A percentile compares a stretch with the other conserved stretches of the same genome.
Evolutionary conservation across 1,140 invertebrate species (phyloP).

Genomic region (Agrypnia vestita): DNA sequence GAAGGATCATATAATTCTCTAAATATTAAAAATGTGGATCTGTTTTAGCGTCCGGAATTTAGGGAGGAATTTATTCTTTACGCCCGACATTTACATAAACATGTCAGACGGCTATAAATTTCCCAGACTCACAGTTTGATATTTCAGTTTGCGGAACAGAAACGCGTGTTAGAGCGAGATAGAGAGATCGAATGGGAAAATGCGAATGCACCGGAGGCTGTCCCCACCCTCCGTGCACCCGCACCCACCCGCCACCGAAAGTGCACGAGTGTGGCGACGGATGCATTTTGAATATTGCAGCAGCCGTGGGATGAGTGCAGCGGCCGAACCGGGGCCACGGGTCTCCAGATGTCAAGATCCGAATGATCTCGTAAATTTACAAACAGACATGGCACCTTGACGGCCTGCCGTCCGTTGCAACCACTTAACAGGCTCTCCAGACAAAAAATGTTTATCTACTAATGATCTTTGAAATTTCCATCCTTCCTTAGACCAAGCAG

Average conservation of each 20-base stretch:
- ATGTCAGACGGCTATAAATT: too few relatives aligned
- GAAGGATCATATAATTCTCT: too few relatives aligned
- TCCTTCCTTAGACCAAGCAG: too few relatives aligned
- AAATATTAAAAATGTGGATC: too few relatives aligned
- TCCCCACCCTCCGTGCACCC: conserved; percentile 3
- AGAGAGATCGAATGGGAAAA: conserved; percentile 33
- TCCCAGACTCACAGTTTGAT: conserved; percentile 24
- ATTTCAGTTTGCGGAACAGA: not conserved
- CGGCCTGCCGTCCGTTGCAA: not conserved
- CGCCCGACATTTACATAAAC: too few relatives aligned
- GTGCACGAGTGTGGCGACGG: conserved; percentile 18
- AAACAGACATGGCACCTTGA: conserved; percentile 7
- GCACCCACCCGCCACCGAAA: not conserved
- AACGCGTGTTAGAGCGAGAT: conserved; percentile 26
- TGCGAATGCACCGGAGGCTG: conserved; percentile 38
- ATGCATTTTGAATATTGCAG: conserved; percentile 59
- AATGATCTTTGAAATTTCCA: too few relatives aligned
- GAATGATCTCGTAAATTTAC: conserved; percentile 2
- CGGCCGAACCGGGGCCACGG: not conserved
- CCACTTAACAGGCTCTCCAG: not conserved
- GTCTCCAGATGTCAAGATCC: conserved; percentile 32
- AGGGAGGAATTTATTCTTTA: too few relatives aligned
- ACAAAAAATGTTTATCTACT: too few relatives aligned
- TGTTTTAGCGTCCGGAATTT: too few relatives aligned
- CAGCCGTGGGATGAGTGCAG: conserved; percentile 25